Base-by-base conservation (phyloP, 1,140 invertebrate genomes). In the Drosophila murphyi region DNA sequence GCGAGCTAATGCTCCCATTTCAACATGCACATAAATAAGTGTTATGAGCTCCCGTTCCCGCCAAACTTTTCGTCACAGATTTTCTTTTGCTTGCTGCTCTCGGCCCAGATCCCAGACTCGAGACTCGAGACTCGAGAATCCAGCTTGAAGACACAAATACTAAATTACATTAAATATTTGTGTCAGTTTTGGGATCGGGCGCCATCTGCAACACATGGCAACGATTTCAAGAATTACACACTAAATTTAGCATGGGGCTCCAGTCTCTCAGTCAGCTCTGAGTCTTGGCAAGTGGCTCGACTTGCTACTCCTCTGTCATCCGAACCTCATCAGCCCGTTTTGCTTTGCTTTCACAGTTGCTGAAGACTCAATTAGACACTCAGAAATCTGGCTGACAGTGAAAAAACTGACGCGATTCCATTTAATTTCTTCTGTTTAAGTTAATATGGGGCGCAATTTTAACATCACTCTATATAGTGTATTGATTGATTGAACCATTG, bases 21-120 rank as follows among this genome's bases (percentile, higher is more conserved):
- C 88, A 90, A 79, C 88, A 77, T 72, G 56, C 52, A 72, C 88
- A 90, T 90, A 90, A 91, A 91, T 90, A 89, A 83, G 80, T 88
- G 72, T 86, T 82, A 80, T 76, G 83, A 83, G 69, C 65, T 72
- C 76, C 76, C 82, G 74, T 76, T 80, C 63, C 50, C 55, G 35
- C 57, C 57, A 54, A 69, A 57, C 75, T 83, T 78, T 72, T 52
- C 68, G 78, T 78, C 87, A 89, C 88, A 82, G 82, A 91, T 88
- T 87, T 89, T n/a, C 41, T 20, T 41, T 20, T 20, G 20, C 35
- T 28, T 51, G 43, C 60, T 54, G 61, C 70, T 70, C 67, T 48
- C 61, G 50, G 35, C 56, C 62, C 73, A 82, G 73, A 77, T 81
- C 79, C 79, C 68, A 20, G 20, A 20, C 20, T 20, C 20, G 20